A percentile compares a stretch with the other conserved stretches of the same genome.
These are phyloP conservation scores for Rutilus rutilus DNA, from an alignment of 2,113 vertebrate genomes.

Conservation along the genomic window DNA sequence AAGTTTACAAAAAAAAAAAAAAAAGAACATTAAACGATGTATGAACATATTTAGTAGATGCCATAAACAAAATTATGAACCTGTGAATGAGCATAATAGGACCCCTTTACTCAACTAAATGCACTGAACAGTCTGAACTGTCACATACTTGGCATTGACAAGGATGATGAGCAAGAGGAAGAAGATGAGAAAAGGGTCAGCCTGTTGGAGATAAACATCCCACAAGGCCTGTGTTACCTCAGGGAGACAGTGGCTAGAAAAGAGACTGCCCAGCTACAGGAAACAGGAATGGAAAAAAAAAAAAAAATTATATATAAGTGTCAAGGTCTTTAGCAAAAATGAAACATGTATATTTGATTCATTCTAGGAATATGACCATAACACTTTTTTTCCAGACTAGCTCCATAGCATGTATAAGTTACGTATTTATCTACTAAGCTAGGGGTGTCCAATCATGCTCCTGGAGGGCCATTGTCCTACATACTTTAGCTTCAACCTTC, in stretches of 20 bases:
- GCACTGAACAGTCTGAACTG: not conserved
- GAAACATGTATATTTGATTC: not conserved
- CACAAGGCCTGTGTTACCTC: slow-evolving; percentile 93
- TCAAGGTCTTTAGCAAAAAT: not conserved
- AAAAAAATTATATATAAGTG: not conserved
- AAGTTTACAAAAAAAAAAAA: no score
- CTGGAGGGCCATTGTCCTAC: not conserved
- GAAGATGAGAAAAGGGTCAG: slow-evolving; percentile 97
- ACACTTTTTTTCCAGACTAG: not conserved
- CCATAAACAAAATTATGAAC: no score
- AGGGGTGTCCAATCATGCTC: not conserved
- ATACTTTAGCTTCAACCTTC: not conserved
- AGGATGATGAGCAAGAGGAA: slow-evolving; percentile 99
- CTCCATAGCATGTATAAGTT: not conserved
- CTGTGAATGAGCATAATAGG: no score
- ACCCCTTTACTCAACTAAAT: not conserved
- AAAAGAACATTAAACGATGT: no score
- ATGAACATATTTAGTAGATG: no score
- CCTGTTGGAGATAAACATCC: slow-evolving; percentile 95
- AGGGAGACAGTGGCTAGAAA: slow-evolving; percentile 87
- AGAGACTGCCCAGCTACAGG: slow-evolving; percentile 90
- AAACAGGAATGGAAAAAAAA: slow-evolving; percentile 6
- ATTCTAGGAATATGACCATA: not conserved
- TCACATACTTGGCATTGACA: slow-evolving; percentile 95
- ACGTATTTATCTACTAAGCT: not conserved